These are phyloP conservation scores for Pygmarrhopalites habei DNA, from an alignment of 1,140 invertebrate genomes.

Conservation along the genomic window DNA sequence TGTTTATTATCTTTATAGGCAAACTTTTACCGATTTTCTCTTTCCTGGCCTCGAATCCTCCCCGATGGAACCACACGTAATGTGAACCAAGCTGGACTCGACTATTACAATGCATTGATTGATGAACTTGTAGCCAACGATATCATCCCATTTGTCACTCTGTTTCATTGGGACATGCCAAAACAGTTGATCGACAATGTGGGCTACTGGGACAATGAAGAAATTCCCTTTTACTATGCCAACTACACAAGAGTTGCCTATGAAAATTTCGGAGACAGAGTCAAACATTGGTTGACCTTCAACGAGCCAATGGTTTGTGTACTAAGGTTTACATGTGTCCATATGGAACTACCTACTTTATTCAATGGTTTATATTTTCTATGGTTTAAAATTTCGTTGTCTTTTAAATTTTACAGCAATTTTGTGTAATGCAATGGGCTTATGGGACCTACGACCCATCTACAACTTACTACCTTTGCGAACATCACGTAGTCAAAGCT, in stretches of 20 bases:
- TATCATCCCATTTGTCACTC: constrained; percentile 40
- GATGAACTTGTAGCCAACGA: constrained; percentile 34
- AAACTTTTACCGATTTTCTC: constrained; percentile 33
- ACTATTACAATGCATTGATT: constrained; percentile 41
- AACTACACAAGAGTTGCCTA: constrained; percentile 45
- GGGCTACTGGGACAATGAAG: constrained; percentile 46
- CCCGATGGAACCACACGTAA: constrained; percentile 35
- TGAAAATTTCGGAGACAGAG: constrained; percentile 43
- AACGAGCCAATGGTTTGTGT: constrained; percentile 47
- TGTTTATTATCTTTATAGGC: too few relatives aligned
- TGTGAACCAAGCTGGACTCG: constrained; percentile 42
- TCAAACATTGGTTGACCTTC: constrained; percentile 42
- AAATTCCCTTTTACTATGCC: constrained; percentile 41
- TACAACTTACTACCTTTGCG: constrained; percentile 7
- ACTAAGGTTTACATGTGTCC: constrained; percentile 3
- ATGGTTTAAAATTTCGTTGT: neutral
- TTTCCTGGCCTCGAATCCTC: constrained; percentile 35
- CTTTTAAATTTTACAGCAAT: neutral
- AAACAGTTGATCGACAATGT: constrained; percentile 42
- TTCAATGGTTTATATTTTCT: neutral
- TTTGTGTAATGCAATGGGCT: neutral
- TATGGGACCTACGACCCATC: neutral
- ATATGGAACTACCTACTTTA: neutral
- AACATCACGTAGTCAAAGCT: constrained; percentile 24
- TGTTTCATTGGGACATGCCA: constrained; percentile 46